Evolutionary conservation across 2,888 invertebrate genomes (phyloP).

Genomic region (Thereva unica): DNA sequence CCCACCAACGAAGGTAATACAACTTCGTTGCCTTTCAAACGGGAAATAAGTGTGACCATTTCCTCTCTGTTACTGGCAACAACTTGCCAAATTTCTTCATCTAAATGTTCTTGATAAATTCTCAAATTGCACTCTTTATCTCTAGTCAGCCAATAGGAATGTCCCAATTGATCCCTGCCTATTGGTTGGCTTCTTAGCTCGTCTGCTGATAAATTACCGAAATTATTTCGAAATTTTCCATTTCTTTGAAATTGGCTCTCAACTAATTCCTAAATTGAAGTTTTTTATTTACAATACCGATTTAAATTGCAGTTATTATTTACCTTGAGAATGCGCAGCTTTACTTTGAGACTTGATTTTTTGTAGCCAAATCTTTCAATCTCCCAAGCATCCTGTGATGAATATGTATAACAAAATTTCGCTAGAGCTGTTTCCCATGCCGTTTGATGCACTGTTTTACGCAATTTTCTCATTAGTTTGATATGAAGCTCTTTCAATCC

Average conservation of each 20-base stretch:
- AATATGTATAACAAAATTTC: constrained; percentile 89
- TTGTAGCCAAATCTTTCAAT: constrained; percentile 94
- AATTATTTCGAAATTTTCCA: constrained; percentile 86
- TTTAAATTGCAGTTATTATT: constrained; percentile 33
- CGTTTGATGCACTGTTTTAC: constrained; percentile 79
- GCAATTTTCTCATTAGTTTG: constrained; percentile 82
- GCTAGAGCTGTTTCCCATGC: constrained; percentile 89
- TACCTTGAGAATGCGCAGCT: constrained; percentile 89
- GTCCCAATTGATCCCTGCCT: constrained; percentile 88
- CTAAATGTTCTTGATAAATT: constrained; percentile 92
- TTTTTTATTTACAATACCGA: neutral
- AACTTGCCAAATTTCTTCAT: constrained; percentile 94
- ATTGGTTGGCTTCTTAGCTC: constrained; percentile 86
- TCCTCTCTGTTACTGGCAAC: constrained; percentile 86
- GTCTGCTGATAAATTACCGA: constrained; percentile 76
- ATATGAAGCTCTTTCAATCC: constrained; percentile 85
- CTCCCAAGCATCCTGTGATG: constrained; percentile 93
- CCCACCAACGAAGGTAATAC: constrained; percentile 63
- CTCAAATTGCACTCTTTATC: constrained; percentile 87
- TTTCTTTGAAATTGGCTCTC: constrained; percentile 96
- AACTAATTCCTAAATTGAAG: constrained; percentile 71
- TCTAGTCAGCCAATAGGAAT: constrained; percentile 91
- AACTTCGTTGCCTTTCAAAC: constrained; percentile 73
- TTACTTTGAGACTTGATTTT: constrained; percentile 84
- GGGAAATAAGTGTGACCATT: constrained; percentile 75